Conservation (phyloP, 2,113 vertebrate genomes). For the Nettapus auritus region DNA sequence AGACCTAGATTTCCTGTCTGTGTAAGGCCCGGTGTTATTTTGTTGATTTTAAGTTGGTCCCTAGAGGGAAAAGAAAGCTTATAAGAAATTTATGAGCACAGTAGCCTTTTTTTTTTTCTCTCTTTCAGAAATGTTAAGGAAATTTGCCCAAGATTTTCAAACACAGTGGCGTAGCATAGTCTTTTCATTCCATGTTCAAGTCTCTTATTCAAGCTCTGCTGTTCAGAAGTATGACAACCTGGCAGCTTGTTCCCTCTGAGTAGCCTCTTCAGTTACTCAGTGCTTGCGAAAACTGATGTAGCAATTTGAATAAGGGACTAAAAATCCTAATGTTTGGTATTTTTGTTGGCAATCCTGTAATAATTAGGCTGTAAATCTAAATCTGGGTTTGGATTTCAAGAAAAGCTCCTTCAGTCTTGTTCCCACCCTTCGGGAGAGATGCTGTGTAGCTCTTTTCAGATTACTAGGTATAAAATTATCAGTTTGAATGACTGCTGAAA, state of each 20-base stretch:
- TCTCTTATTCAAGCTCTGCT: constrained; percentile 15
- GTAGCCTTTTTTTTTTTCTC: neutral
- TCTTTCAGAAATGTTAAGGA: neutral
- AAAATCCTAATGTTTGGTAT: neutral
- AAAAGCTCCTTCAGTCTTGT: constrained; percentile 2
- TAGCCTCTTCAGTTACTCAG: neutral
- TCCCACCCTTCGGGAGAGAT: neutral
- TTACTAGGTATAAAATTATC: neutral
- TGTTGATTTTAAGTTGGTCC: constrained; percentile 24
- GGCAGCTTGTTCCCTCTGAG: neutral
- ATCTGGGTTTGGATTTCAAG: neutral
- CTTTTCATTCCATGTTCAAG: neutral
- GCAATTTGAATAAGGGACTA: constrained; percentile 14
- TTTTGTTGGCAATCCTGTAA: constrained; percentile 16
- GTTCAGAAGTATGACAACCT: constrained; percentile 37
- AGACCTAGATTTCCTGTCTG: neutral
- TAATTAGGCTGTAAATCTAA: constrained; percentile 39
- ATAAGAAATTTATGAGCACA: neutral
- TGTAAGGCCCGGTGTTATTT: constrained; percentile 5
- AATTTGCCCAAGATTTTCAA: neutral
- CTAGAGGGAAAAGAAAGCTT: constrained; percentile 53
- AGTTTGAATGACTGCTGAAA: neutral
- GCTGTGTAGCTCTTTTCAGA: neutral
- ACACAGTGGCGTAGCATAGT: neutral
- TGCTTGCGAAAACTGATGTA: constrained; percentile 34